phyloP scores from a whole-genome alignment of 2,888 invertebrate species.

The Branchellion lobata region DNA sequence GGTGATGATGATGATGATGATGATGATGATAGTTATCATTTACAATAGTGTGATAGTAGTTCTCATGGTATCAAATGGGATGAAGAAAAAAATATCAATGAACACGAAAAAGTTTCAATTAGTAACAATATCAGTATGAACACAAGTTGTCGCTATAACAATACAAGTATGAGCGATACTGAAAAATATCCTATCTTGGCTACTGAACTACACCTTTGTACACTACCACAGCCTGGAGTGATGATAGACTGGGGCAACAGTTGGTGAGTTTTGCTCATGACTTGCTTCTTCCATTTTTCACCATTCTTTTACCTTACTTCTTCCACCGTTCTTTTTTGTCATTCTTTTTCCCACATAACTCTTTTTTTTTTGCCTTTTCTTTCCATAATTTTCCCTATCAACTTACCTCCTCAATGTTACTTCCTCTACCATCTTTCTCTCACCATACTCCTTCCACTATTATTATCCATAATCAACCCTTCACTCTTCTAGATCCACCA shows the following conservation, averaged over 20 bases:
- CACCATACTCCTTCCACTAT: not conserved
- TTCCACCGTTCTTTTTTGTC: not conserved
- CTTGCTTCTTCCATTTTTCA: not conserved
- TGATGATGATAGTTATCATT: not conserved
- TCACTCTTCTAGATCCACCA: not conserved
- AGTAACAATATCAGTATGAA: too few relatives aligned
- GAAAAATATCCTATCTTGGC: too few relatives aligned
- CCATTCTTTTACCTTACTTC: too few relatives aligned
- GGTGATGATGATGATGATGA: not conserved
- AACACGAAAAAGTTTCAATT: too few relatives aligned
- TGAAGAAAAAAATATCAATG: too few relatives aligned
- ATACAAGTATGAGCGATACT: too few relatives aligned
- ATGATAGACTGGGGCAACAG: conserved; percentile 99
- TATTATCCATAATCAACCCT: not conserved
- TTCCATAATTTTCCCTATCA: not conserved
- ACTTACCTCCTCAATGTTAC: too few relatives aligned
- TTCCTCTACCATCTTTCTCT: not conserved
- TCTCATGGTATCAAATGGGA: too few relatives aligned
- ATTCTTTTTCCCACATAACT: not conserved
- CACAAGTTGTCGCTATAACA: too few relatives aligned
- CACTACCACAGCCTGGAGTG: conserved; percentile 75
- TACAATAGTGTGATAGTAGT: too few relatives aligned
- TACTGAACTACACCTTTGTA: too few relatives aligned
- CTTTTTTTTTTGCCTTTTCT: too few relatives aligned
- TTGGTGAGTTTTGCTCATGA: conserved; percentile 66